Base-by-base conservation (phyloP, 2,888 invertebrate genomes). In the Masnerella sp. region DNA sequence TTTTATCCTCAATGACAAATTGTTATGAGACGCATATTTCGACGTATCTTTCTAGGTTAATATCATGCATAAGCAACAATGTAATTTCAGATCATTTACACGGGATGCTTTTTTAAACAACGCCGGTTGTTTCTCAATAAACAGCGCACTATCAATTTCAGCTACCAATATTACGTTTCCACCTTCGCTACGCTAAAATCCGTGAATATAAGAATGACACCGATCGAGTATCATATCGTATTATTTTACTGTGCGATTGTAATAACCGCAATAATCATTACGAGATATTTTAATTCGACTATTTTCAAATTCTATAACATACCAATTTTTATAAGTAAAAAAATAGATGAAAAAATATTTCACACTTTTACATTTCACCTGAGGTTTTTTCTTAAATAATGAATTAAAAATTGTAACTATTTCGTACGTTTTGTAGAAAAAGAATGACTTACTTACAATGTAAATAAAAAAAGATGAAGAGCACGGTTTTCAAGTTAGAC, bases 111-210 rank as follows among this genome's bases (percentile, higher is more conserved):
- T 22, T 22, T 22, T 52, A 11, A 18, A 22, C 5, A 2, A 14
- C 52, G 1, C 5, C 11, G 15, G 12, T 17, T 30, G 22, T 67
- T 67, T 36, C 67, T 25, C 67, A 67, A 67, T 62, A 49, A 49
- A 38, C 51, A 36, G 5, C 34, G 36, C 14, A 14, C 38, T 69
- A 61, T 69, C 52, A 11, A 47, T 69, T 69, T 47, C 69, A 69
- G 36, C 61, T 69, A 61, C 40, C 32, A 54, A 61, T 69, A 69
- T 69, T 69, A 69, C 54, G 47, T 69, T 69, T 69, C 69, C 15
- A 47, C 17, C 9, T 28, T 45, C 42, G 11, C 14, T 43, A 40
- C 62, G 47, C 40, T 49, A 70, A 40, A 47, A 47, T 38, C 34
- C 40, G 15, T n/a, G 54, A 20, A 70, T 34, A n/a, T n/a, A 70